phyloP scores from a whole-genome alignment of 1,140 invertebrate species.

The Drosophila simulans region DNA sequence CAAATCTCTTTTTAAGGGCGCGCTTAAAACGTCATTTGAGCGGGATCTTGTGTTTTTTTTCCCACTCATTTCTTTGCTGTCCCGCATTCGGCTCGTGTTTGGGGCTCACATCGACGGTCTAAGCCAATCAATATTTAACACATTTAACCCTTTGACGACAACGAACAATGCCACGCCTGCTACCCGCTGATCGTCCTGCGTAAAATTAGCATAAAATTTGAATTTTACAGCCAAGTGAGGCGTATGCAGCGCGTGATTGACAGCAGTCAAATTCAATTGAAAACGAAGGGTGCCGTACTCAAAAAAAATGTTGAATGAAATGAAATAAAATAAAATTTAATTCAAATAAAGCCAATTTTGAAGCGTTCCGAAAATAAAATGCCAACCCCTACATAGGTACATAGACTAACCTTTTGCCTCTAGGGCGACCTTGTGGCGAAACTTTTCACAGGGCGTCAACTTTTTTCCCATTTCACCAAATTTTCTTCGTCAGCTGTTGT shows the following conservation, averaged over 20 bases:
- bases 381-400: constrained; percentile 4
- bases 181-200: constrained; percentile 73
- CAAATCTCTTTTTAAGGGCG: constrained; percentile 83
- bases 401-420: constrained; percentile 52
- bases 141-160: constrained; percentile 73
- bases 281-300: constrained; percentile 38
- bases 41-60: constrained; percentile 38
- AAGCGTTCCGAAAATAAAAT: constrained; percentile 6
- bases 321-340: constrained; percentile 82
- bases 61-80: constrained; percentile 14
- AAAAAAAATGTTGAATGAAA: not conserved
- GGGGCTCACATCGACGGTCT: constrained; percentile 48
- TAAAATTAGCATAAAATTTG: constrained; percentile 83
- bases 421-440: constrained; percentile 70
- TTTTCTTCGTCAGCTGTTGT: not conserved
- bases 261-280: constrained; percentile 83
- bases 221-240: constrained; percentile 81
- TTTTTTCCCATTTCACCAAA: constrained; percentile 37
- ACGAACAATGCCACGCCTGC: constrained; percentile 24
- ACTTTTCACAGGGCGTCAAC: constrained; percentile 60
- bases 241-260: constrained; percentile 82
- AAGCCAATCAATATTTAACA: constrained; percentile 80
- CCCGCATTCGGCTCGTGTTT: constrained; percentile 9
- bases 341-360: constrained; percentile 81
- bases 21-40: constrained; percentile 81